A percentile compares a stretch with the other conserved stretches of the same genome.
These are phyloP conservation scores for Idaea biselata DNA, from an alignment of 2,888 invertebrate species.

Conservation along the genomic window DNA sequence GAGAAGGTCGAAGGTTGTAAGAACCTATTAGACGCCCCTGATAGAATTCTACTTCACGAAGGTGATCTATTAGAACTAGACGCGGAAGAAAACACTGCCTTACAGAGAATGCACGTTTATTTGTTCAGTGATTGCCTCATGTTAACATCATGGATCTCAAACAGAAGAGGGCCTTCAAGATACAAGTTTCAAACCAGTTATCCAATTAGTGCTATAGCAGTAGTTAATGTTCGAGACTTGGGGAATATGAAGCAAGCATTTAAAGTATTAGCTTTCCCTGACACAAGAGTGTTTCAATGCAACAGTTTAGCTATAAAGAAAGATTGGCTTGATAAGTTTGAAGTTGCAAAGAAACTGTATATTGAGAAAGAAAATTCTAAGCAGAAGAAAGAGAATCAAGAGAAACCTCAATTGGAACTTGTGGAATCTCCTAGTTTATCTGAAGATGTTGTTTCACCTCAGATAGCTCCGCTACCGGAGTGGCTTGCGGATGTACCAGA, in stretches of 20 bases:
- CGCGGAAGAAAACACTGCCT: constrained; percentile 90
- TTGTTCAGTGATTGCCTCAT: constrained; percentile 95
- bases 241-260: constrained; percentile 95
- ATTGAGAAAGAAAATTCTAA: constrained; percentile 82
- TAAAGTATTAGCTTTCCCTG: constrained; percentile 96
- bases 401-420: constrained; percentile 62
- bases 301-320: constrained; percentile 90
- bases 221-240: constrained; percentile 95
- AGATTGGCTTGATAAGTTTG: constrained; percentile 96
- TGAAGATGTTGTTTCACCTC: constrained; percentile 68
- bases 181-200: constrained; percentile 92
- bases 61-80: constrained; percentile 95
- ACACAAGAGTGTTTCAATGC: constrained; percentile 95
- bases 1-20: constrained; percentile 94
- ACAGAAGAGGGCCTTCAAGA: constrained; percentile 87
- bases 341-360: constrained; percentile 92
- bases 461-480: constrained; percentile 82
- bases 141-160: constrained; percentile 90
- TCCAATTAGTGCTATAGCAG: constrained; percentile 93
- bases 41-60: constrained; percentile 91
- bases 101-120: constrained; percentile 94
- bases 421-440: constrained; percentile 74
- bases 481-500: constrained; percentile 96
- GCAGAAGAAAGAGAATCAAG: constrained; percentile 68
- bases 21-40: constrained; percentile 88